These are phyloP conservation scores for Dichetophora obliterata DNA, from an alignment of 2,888 invertebrate species.

Conservation along the genomic window DNA sequence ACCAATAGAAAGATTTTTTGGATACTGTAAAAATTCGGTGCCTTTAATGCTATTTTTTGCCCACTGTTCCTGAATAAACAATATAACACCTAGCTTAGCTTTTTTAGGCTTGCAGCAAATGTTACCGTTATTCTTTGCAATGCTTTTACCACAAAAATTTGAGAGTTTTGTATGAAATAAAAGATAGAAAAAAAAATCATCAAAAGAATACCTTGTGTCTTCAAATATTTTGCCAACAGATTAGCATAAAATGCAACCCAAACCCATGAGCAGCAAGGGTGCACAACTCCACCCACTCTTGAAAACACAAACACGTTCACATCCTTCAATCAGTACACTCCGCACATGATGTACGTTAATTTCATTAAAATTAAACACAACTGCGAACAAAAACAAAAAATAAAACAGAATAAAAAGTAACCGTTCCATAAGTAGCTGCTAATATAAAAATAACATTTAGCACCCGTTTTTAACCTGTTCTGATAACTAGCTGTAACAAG, in stretches of 20 bases:
- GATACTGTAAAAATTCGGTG: too few species aligned
- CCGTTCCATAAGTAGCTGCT: slow-evolving; percentile 51
- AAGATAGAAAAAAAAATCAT: neutral
- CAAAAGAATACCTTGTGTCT: slow-evolving; percentile 37
- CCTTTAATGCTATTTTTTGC: too few species aligned
- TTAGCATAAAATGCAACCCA: slow-evolving; percentile 23
- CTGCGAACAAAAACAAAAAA: slow-evolving; percentile 61
- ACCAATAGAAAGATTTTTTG: too few species aligned
- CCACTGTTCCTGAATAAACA: too few species aligned
- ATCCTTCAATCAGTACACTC: slow-evolving; percentile 17
- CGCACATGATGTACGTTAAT: slow-evolving; percentile 47
- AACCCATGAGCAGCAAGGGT: neutral
- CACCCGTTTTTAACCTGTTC: neutral
- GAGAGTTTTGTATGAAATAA: too few species aligned
- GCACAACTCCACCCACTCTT: neutral
- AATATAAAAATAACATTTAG: slow-evolving; percentile 60
- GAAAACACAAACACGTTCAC: neutral
- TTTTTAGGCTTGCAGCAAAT: too few species aligned
- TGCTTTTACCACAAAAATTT: too few species aligned
- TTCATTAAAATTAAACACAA: slow-evolving; percentile 67
- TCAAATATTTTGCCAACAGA: slow-evolving; percentile 40
- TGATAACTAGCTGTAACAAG: neutral
- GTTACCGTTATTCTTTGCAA: too few species aligned
- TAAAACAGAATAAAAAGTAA: neutral
- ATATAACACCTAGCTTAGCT: too few species aligned